These are phyloP conservation scores for Oithona nana DNA, from an alignment of 2,888 invertebrate genomes.

Conservation along the genomic window DNA sequence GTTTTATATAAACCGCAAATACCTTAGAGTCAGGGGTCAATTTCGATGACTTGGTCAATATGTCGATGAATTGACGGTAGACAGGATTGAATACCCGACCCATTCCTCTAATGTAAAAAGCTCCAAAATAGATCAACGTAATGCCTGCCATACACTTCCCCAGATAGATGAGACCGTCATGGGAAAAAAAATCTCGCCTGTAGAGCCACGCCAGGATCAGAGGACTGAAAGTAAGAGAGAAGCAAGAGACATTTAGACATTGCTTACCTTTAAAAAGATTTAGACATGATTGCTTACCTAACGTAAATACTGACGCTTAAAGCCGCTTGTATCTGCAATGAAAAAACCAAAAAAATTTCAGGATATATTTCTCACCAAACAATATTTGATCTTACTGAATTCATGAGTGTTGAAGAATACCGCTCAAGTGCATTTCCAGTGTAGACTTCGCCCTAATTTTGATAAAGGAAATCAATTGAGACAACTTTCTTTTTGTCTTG, in stretches of 20 bases:
- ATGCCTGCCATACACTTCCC: background rate
- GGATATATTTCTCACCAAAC: too few relatives aligned
- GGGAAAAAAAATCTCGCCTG: background rate
- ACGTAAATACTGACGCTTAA: too few relatives aligned
- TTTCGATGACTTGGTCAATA: conserved; percentile 33
- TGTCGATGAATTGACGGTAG: conserved; percentile 47
- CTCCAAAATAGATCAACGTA: background rate
- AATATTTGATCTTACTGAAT: too few relatives aligned
- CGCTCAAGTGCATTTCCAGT: background rate
- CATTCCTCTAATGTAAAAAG: conserved; percentile 21
- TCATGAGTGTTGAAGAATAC: background rate
- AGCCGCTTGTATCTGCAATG: too few relatives aligned
- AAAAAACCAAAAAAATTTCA: background rate
- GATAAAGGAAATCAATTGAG: too few relatives aligned
- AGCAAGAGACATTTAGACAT: too few relatives aligned
- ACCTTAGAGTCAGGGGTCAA: conserved; percentile 23
- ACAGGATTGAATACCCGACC: conserved; percentile 42
- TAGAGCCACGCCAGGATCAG: background rate
- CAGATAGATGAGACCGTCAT: background rate
- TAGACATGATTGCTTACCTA: too few relatives aligned
- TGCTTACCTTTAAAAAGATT: too few relatives aligned
- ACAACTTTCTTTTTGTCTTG: too few relatives aligned
- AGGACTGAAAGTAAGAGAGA: too few relatives aligned
- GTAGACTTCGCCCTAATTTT: background rate
- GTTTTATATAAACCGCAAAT: too few relatives aligned